Base-by-base conservation (phyloP, 2,113 vertebrate species). In the Aramus guarauna region DNA sequence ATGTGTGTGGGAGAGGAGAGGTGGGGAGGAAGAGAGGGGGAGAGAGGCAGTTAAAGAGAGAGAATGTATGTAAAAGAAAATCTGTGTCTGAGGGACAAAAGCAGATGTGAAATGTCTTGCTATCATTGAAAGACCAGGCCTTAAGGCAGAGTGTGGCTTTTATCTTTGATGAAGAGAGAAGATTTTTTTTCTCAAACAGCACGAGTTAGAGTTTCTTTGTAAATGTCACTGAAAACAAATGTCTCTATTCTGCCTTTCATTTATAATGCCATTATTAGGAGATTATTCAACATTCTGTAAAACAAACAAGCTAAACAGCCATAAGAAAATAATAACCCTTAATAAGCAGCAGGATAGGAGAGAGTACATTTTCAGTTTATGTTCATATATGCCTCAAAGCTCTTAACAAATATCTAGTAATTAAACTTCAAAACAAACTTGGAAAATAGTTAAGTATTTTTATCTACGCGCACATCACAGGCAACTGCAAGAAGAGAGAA, bases 241-340 rank as follows among this genome's bases (percentile, higher is more conserved):
- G 0, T 15, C 30, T 59, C 26, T 69, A 52, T 29, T 67, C 11
- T 69, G 14, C 69, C 41, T 93, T 92, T 73, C 22, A 62, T 79
- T 90, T 87, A 43, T 37, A 58, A 62, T 68, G 53, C 9, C 41
- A 73, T 95, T 95, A 92, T 56, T 88, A 92, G 45, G 30, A 79
- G 9, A 66, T 63, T 85, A 45, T 92, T 85, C 50, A 62, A 55
- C n/a, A 45, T 89, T 91, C 53, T 88, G 77, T 88, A 94, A 96
- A 82, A 14, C 47, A 84, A 87, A 60, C 29, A 89, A 90, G 22
- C 10, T 85, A 16, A 66, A 85, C 19, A 82, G 9, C 16, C 69
- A 8, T 82, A 82, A 72, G 77, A 94, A 90, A 94, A 88, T 94
- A 96, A 93, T 82, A 85, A 92, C 4, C 6, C 30, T 67, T 84